phyloP scores from a whole-genome alignment of 2,797 vertebrate species.

The Pterois miles region DNA sequence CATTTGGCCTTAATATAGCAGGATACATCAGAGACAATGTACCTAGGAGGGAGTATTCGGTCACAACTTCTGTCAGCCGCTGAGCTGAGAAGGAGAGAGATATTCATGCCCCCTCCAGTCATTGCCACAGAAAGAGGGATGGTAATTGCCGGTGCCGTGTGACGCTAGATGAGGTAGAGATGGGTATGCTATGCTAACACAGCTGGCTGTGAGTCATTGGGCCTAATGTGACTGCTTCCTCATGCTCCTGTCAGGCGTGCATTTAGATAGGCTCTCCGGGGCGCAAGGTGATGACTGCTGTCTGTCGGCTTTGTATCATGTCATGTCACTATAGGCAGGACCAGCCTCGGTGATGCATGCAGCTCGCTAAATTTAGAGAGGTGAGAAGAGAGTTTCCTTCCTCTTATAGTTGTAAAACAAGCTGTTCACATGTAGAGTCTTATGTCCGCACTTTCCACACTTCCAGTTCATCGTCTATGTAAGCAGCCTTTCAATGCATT shows the following conservation, averaged over 20 bases:
- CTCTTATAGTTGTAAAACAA: slow-evolving; percentile 17
- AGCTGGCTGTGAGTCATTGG: slow-evolving; percentile 66
- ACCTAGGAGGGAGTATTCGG: slow-evolving; percentile 37
- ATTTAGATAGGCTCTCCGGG: slow-evolving; percentile 49
- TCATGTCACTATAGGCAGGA: slow-evolving; percentile 34
- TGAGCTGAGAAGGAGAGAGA: slow-evolving; percentile 49
- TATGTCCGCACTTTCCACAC: background rate
- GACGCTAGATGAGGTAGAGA: slow-evolving; percentile 60
- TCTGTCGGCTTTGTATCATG: slow-evolving; percentile 38
- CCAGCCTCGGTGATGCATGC: background rate
- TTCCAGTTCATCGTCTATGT: no score
- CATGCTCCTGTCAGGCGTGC: slow-evolving; percentile 54
- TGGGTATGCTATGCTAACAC: slow-evolving; percentile 68
- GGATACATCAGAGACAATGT: slow-evolving; percentile 41
- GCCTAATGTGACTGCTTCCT: slow-evolving; percentile 57
- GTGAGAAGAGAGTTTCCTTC: background rate
- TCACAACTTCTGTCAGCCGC: slow-evolving; percentile 48
- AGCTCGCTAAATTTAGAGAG: slow-evolving; percentile 7
- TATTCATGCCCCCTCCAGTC: slow-evolving; percentile 53
- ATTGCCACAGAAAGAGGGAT: slow-evolving; percentile 61
- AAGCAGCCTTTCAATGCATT: no score
- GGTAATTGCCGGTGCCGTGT: slow-evolving; percentile 62
- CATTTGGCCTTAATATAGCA: slow-evolving; percentile 48
- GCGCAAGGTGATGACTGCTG: slow-evolving; percentile 45
- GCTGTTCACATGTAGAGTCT: background rate